Evolutionary conservation across 2,888 invertebrate species (phyloP).

Genomic region (Gerris lacustris): DNA sequence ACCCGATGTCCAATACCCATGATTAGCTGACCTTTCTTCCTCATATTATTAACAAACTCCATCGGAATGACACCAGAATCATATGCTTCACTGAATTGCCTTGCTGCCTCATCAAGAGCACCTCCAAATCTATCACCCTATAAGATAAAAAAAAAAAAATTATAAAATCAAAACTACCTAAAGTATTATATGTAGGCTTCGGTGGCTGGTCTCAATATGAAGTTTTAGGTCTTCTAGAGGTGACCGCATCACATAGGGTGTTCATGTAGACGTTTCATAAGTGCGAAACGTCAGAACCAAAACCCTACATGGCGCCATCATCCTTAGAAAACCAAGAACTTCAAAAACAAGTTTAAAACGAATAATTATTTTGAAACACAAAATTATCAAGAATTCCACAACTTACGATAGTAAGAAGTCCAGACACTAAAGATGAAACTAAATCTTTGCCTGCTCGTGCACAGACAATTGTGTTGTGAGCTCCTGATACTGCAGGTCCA

Average conservation of each 20-base stretch:
- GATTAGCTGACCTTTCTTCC: conserved; percentile 92
- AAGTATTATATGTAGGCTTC: not conserved
- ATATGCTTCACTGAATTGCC: conserved; percentile 92
- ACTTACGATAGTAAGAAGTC: conserved; percentile 89
- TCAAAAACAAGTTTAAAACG: too few relatives aligned
- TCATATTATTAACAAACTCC: conserved; percentile 96
- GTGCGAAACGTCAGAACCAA: too few relatives aligned
- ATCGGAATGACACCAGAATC: conserved; percentile 88
- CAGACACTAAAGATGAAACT: conserved; percentile 89
- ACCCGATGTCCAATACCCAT: conserved; percentile 97
- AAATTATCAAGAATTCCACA: too few relatives aligned
- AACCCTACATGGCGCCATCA: too few relatives aligned
- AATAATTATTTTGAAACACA: too few relatives aligned
- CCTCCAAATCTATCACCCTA: conserved; percentile 96
- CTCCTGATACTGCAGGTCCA: conserved; percentile 96
- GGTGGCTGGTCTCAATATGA: not conserved
- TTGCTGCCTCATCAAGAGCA: conserved; percentile 93
- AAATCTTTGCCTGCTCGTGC: conserved; percentile 95
- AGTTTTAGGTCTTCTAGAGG: too few relatives aligned
- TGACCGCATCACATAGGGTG: too few relatives aligned
- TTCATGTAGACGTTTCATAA: too few relatives aligned
- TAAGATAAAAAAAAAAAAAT: conserved; percentile 34
- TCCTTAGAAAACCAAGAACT: too few relatives aligned
- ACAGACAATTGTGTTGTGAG: conserved; percentile 96
- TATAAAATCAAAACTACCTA: not conserved